Conservation (phyloP, 2,888 invertebrate genomes). For the Pyrgus malvae region DNA sequence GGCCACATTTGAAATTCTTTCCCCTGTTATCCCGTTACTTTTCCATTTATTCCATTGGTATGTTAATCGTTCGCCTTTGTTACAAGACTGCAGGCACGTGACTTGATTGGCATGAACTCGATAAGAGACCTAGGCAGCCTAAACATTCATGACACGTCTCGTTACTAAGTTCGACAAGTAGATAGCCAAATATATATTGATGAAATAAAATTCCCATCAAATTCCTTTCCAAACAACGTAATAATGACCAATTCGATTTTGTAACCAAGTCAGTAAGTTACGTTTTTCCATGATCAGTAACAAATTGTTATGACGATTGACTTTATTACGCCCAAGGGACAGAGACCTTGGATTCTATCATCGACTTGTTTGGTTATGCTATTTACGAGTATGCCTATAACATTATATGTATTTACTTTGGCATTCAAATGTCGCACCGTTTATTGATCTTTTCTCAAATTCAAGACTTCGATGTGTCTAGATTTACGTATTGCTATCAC, state of each 20-base stretch:
- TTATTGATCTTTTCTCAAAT: slow-evolving; percentile 21
- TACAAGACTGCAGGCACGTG: slow-evolving; percentile 53
- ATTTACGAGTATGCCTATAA: background rate
- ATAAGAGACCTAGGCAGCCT: slow-evolving; percentile 30
- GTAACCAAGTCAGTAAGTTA: background rate
- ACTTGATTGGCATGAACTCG: slow-evolving; percentile 43
- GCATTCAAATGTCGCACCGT: background rate
- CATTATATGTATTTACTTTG: slow-evolving; percentile 10
- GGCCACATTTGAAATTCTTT: slow-evolving; percentile 14
- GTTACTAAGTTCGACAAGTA: slow-evolving; percentile 49
- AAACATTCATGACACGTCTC: slow-evolving; percentile 56
- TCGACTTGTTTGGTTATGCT: slow-evolving; percentile 3
- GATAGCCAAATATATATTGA: slow-evolving; percentile 42
- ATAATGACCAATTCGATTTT: background rate
- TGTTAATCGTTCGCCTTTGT: slow-evolving; percentile 34
- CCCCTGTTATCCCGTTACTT: slow-evolving; percentile 29
- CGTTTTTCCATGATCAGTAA: background rate
- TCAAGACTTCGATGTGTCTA: slow-evolving; percentile 1
- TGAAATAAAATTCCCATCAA: background rate
- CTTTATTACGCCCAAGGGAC: background rate
- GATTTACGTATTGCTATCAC: slow-evolving; percentile 36
- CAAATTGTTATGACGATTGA: slow-evolving; percentile 15
- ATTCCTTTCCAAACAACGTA: no score
- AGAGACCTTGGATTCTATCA: slow-evolving; percentile 14
- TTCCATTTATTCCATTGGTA: slow-evolving; percentile 35